Evolutionary conservation across 2,113 vertebrate species (phyloP).

Genomic region (Hippoglossus stenolepis): DNA sequence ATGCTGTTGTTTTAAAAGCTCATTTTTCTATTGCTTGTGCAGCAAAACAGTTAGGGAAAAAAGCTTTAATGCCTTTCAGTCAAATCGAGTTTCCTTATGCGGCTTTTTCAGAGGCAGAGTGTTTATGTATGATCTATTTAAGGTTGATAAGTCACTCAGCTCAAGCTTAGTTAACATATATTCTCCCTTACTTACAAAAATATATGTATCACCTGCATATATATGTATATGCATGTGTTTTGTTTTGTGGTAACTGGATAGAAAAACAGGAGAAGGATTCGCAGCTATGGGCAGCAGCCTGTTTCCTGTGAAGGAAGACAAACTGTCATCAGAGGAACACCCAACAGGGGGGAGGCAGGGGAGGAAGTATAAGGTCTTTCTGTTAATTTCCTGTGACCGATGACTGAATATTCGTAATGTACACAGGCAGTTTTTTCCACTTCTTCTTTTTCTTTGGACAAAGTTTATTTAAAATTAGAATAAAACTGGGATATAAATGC

Average conservation of each 20-base stretch:
- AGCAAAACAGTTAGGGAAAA: neutral
- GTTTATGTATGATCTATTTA: neutral
- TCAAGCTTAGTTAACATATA: neutral
- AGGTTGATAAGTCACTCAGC: neutral
- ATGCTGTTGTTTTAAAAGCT: constrained; percentile 31
- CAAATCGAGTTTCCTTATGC: neutral
- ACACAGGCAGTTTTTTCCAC: neutral
- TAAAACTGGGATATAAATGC: neutral
- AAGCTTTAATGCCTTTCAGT: too few relatives aligned
- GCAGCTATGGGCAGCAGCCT: neutral
- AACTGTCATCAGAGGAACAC: constrained; percentile 51
- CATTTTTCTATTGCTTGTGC: neutral
- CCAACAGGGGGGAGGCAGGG: constrained; percentile 27
- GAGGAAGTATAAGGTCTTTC: constrained; percentile 15
- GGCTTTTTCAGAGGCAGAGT: neutral
- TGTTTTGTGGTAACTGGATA: constrained; percentile 20
- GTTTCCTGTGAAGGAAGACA: constrained; percentile 69
- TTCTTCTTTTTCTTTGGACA: constrained; percentile 12
- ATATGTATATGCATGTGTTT: neutral
- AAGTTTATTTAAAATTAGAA: neutral
- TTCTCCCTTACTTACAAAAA: neutral
- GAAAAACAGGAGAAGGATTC: constrained; percentile 24
- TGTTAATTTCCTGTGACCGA: constrained; percentile 43
- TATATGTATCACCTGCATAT: neutral
- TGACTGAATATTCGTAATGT: constrained; percentile 16